A percentile compares a stretch with the other conserved stretches of the same genome.
Evolutionary conservation across 2,888 invertebrate genomes (phyloP).

Genomic region (Drosophila neonasuta): DNA sequence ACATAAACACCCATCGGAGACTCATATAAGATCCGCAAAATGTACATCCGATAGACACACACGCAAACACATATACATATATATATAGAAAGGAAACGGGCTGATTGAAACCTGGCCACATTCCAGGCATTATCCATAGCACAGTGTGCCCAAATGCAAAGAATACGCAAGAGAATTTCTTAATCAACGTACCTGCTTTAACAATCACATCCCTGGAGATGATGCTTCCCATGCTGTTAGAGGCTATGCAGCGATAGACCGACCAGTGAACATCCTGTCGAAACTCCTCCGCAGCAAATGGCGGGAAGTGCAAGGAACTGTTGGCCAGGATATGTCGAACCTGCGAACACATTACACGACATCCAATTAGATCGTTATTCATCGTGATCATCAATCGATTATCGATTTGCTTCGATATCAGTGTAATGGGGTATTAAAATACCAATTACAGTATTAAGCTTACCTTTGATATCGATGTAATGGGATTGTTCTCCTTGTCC

Average conservation of each 20-base stretch:
- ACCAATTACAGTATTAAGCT: slow-evolving; percentile 10
- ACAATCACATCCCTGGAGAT: slow-evolving; percentile 84
- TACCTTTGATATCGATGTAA: slow-evolving; percentile 83
- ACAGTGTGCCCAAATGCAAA: background rate
- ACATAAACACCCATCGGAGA: slow-evolving; percentile 24
- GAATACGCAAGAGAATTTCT: background rate
- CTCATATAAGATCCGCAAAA: slow-evolving; percentile 24
- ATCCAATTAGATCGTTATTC: background rate
- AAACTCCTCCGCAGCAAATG: slow-evolving; percentile 84
- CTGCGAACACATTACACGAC: slow-evolving; percentile 51
- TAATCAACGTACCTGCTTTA: slow-evolving; percentile 82
- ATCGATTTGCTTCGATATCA: too few relatives aligned
- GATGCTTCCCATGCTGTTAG: slow-evolving; percentile 83
- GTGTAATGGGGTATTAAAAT: too few relatives aligned
- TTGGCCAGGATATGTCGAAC: slow-evolving; percentile 84
- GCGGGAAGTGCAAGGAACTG: slow-evolving; percentile 84
- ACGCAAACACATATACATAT: slow-evolving; percentile 1
- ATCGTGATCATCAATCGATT: too few relatives aligned
- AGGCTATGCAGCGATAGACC: slow-evolving; percentile 83
- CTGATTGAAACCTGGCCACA: slow-evolving; percentile 12
- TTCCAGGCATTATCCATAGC: background rate
- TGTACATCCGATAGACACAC: slow-evolving; percentile 20
- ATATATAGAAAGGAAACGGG: background rate
- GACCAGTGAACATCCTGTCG: slow-evolving; percentile 85
- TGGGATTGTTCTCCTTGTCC: slow-evolving; percentile 83